A percentile compares a stretch with the other conserved stretches of the same genome.
Conservation (phyloP, 2,797 vertebrate genomes). For the Halcyon chelicuti region DNA sequence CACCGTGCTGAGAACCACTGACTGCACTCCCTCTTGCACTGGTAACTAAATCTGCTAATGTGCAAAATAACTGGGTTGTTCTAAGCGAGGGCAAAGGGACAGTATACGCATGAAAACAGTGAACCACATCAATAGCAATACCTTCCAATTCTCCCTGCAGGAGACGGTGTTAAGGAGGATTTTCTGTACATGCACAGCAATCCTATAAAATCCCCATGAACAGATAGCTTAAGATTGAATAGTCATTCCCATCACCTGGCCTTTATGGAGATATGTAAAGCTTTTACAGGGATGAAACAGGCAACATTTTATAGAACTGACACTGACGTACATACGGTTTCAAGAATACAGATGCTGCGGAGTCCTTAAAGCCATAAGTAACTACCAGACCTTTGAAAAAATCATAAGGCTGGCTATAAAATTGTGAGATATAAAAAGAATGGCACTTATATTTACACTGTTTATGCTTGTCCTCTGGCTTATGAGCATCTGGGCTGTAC, state of each 20-base stretch:
- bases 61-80: not conserved
- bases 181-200: not conserved
- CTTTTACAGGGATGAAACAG: not conserved
- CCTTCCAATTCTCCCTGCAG: not conserved
- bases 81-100: not conserved
- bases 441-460: not conserved
- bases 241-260: not conserved
- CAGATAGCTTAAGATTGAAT: not conserved
- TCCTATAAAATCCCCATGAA: not conserved
- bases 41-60: not conserved
- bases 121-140: not conserved
- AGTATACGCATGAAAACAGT: not conserved
- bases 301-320: not conserved
- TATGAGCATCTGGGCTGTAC: not conserved
- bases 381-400: not conserved
- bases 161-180: not conserved
- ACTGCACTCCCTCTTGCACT: not conserved
- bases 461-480: not conserved
- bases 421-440: not conserved
- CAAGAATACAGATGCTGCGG: not conserved
- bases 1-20: not conserved
- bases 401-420: not conserved
- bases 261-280: not conserved
- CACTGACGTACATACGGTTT: not conserved
- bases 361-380: not conserved